Conservation (phyloP, 1,140 invertebrate species). For the Brachionus koreanus region DNA sequence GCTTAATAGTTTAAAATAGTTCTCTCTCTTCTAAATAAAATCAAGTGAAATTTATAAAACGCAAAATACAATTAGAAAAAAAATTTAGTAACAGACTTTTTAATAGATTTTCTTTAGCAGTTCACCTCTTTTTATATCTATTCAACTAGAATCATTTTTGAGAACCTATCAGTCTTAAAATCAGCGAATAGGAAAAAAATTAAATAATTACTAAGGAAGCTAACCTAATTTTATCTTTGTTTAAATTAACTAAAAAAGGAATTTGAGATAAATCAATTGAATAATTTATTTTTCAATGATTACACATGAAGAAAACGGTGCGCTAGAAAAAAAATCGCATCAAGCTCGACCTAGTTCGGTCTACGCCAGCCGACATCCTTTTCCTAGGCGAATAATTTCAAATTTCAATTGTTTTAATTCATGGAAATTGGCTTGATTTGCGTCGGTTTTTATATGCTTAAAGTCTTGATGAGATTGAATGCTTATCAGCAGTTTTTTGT, state of each 20-base stretch:
- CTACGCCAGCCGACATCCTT: neutral
- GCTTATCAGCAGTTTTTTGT: conserved; percentile 6
- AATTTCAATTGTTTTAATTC: neutral
- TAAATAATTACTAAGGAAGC: neutral
- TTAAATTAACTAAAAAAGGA: neutral
- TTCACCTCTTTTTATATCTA: conserved; percentile 58
- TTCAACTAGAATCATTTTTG: neutral
- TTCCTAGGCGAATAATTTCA: neutral
- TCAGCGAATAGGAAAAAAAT: neutral
- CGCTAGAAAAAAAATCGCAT: neutral
- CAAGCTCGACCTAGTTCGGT: neutral
- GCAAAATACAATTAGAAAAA: neutral
- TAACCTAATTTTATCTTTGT: neutral
- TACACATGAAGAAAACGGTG: neutral
- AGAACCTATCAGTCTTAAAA: neutral
- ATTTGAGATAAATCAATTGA: neutral
- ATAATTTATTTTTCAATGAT: neutral
- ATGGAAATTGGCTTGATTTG: neutral
- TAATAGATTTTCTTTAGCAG: conserved; percentile 64
- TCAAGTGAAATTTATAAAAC: conserved; percentile 62
- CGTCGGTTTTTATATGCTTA: neutral
- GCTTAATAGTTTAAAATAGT: neutral
- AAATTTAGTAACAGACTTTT: neutral
- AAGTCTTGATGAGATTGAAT: neutral
- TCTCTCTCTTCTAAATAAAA: neutral